A percentile compares a stretch with the other conserved stretches of the same genome.
These are phyloP conservation scores for Macrotrachela quadricornifera DNA, from an alignment of 1,140 invertebrate species.

Conservation along the genomic window DNA sequence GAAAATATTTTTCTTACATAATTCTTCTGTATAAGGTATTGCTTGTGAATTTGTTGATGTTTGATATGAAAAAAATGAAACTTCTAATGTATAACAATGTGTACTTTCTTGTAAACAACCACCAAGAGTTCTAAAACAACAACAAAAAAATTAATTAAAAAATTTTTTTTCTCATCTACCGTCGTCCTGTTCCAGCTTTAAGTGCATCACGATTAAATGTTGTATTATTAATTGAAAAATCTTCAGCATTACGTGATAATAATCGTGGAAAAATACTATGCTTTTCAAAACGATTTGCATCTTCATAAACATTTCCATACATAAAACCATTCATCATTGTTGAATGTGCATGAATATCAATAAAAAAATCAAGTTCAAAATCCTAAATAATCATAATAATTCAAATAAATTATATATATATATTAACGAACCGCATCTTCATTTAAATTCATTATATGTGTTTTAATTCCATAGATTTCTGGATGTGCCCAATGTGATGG, in stretches of 20 bases:
- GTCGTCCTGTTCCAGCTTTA: slow-evolving; percentile 61
- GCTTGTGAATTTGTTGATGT: slow-evolving; percentile 33
- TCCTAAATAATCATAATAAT: slow-evolving; percentile 31
- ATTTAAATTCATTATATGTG: slow-evolving; percentile 44
- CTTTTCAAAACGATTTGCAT: slow-evolving; percentile 32
- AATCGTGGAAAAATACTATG: slow-evolving; percentile 61
- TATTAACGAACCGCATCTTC: slow-evolving; percentile 18
- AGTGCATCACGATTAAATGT: slow-evolving; percentile 67
- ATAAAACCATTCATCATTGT: slow-evolving; percentile 76
- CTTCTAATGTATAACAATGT: slow-evolving; percentile 61
- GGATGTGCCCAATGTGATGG: slow-evolving; percentile 72
- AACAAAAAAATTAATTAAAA: neutral
- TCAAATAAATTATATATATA: too few relatives aligned
- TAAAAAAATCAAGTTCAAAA: slow-evolving; percentile 63
- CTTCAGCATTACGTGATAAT: slow-evolving; percentile 56
- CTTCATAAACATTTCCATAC: slow-evolving; percentile 83
- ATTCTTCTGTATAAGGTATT: slow-evolving; percentile 57
- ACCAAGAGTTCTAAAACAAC: slow-evolving; percentile 33
- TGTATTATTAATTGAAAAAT: slow-evolving; percentile 54
- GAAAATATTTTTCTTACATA: too few relatives aligned
- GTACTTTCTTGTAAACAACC: slow-evolving; percentile 44
- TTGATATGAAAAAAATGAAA: slow-evolving; percentile 62
- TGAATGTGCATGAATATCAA: slow-evolving; percentile 79
- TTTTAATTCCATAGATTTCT: slow-evolving; percentile 53
- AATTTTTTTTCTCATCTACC: slow-evolving; percentile 36